A percentile compares a stretch with the other conserved stretches of the same genome.
Conservation (phyloP, 2,888 invertebrate species). For the Chrysodeixis includens region DNA sequence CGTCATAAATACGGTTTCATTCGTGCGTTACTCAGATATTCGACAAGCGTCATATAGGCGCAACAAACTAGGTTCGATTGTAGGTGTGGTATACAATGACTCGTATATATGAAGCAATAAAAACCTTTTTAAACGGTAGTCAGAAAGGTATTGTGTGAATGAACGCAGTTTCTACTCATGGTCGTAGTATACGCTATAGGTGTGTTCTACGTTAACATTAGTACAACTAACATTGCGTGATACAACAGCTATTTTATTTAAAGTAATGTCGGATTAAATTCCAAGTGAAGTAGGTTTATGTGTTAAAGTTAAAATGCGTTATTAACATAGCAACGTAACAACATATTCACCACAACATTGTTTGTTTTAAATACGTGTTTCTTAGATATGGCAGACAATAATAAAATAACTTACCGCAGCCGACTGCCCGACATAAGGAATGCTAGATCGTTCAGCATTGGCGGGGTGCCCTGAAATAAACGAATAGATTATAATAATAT, state of each 20-base stretch:
- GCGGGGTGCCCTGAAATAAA: slow-evolving; percentile 75
- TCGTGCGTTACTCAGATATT: background rate
- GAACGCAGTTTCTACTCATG: background rate
- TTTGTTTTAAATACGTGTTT: background rate
- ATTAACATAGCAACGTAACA: background rate
- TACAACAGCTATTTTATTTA: background rate
- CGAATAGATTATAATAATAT: slow-evolving; percentile 22
- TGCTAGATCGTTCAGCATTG: slow-evolving; percentile 82
- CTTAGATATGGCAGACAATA: slow-evolving; percentile 4
- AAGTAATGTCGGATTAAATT: background rate
- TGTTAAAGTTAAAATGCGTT: background rate
- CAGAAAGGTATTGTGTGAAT: background rate
- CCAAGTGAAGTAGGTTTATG: background rate
- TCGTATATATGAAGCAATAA: background rate
- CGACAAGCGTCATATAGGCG: background rate
- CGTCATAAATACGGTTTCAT: background rate
- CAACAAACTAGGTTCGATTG: background rate
- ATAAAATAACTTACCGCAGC: slow-evolving; percentile 70
- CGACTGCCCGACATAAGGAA: slow-evolving; percentile 83
- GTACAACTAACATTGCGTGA: background rate
- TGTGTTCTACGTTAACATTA: background rate
- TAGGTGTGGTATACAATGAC: slow-evolving; percentile 1
- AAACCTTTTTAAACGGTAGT: background rate
- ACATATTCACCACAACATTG: background rate
- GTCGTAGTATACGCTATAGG: background rate